A percentile compares a stretch with the other conserved stretches of the same genome.
Evolutionary conservation across 2,113 vertebrate species (phyloP).

Genomic region (Lophius piscatorius): DNA sequence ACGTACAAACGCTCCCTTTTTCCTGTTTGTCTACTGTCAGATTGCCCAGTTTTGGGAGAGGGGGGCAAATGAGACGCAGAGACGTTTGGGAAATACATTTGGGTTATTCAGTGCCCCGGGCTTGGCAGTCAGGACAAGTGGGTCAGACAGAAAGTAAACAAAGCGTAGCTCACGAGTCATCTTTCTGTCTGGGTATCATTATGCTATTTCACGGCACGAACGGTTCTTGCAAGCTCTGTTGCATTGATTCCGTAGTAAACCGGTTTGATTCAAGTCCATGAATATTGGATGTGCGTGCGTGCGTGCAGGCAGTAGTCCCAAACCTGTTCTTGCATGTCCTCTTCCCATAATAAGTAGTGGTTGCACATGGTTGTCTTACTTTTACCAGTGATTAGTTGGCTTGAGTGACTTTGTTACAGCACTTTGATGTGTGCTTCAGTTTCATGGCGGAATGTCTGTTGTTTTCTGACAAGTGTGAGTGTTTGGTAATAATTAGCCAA

Average conservation of each 20-base stretch:
- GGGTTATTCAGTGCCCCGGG: slow-evolving; percentile 51
- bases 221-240: neutral
- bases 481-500: neutral
- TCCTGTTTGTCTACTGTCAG: slow-evolving; percentile 43
- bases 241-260: neutral
- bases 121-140: slow-evolving; percentile 63
- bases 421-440: neutral
- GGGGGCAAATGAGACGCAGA: slow-evolving; percentile 3
- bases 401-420: too few species aligned
- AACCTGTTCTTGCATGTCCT: neutral
- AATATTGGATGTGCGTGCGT: neutral
- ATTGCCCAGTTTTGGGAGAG: slow-evolving; percentile 34
- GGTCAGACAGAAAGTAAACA: slow-evolving; percentile 80
- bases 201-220: slow-evolving; percentile 45
- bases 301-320: neutral
- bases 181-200: slow-evolving; percentile 44
- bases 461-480: neutral
- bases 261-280: neutral
- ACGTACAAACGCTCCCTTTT: neutral
- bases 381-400: accelerated
- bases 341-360: neutral
- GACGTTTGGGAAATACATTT: slow-evolving; percentile 58
- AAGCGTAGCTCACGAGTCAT: slow-evolving; percentile 59
- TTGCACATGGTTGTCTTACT: neutral
- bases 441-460: neutral